Evolutionary conservation across 2,797 vertebrate genomes (phyloP).

Genomic region (Cottoperca gobio): DNA sequence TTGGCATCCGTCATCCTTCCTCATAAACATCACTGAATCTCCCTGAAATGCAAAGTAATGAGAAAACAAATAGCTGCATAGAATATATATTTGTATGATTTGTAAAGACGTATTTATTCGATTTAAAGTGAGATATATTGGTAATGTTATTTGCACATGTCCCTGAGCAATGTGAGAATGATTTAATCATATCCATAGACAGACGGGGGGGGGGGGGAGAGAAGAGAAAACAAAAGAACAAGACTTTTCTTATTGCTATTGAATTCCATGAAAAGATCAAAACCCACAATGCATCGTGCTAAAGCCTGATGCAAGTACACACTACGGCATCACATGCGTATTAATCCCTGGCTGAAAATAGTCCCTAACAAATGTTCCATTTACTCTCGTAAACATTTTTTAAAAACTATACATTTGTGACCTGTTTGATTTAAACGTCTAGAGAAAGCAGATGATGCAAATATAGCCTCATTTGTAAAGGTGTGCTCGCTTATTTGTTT

Average conservation of each 20-base stretch:
- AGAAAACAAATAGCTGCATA: background rate
- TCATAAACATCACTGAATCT: constrained; percentile 14
- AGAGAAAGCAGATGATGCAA: background rate
- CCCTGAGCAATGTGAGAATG: constrained; percentile 5
- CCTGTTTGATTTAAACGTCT: background rate
- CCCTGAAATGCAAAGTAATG: background rate
- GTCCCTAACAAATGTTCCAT: background rate
- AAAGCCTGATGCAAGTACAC: background rate
- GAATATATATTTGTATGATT: constrained; percentile 1
- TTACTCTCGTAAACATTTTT: background rate
- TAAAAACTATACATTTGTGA: background rate
- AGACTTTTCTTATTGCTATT: background rate
- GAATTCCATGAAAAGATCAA: background rate
- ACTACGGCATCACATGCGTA: background rate
- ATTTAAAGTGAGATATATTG: background rate
- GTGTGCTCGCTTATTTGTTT: constrained; percentile 1
- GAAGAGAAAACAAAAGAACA: constrained; percentile 1
- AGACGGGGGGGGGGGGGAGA: background rate
- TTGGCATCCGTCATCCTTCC: background rate
- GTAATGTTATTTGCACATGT: constrained; percentile 23
- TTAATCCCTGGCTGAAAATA: constrained; percentile 7
- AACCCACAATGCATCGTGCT: background rate
- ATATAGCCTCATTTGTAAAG: background rate
- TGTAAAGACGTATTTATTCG: constrained; percentile 6
- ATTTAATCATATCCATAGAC: constrained; percentile 23